These are phyloP conservation scores for Serinus canaria DNA, from an alignment of 2,113 vertebrate genomes.

Conservation along the genomic window DNA sequence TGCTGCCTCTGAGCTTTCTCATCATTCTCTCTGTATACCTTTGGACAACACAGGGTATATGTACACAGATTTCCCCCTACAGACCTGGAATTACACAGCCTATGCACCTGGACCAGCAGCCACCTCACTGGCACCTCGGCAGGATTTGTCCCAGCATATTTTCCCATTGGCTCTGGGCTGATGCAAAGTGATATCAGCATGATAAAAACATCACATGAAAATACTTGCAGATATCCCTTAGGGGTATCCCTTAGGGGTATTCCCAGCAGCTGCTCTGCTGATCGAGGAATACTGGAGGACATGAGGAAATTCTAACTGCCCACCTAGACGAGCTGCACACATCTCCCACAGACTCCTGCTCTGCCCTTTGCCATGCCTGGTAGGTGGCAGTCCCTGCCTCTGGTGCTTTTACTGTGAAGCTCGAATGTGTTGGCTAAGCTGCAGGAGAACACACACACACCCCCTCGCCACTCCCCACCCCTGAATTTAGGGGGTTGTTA, in stretches of 20 bases:
- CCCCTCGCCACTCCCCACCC: no score
- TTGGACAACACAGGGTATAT: not conserved
- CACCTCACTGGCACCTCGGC: not conserved
- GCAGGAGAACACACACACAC: not conserved
- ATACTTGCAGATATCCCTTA: not conserved
- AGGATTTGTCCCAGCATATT: not conserved
- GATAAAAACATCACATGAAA: not conserved
- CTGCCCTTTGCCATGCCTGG: not conserved
- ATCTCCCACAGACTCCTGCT: not conserved
- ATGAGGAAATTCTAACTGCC: not conserved
- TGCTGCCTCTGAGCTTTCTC: not conserved
- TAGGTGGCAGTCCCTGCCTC: not conserved
- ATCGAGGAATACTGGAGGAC: fast-evolving
- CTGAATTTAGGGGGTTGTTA: not conserved
- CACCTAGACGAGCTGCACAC: not conserved
- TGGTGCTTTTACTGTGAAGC: not conserved
- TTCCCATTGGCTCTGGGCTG: not conserved
- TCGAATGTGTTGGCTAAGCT: not conserved
- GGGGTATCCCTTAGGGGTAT: not conserved
- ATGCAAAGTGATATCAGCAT: not conserved
- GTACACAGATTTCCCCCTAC: not conserved
- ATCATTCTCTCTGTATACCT: not conserved
- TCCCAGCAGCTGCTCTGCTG: not conserved
- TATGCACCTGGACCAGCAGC: not conserved
- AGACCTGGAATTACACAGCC: not conserved